Conservation (phyloP, 2,888 invertebrate species). For the Nymphalis c-album region DNA sequence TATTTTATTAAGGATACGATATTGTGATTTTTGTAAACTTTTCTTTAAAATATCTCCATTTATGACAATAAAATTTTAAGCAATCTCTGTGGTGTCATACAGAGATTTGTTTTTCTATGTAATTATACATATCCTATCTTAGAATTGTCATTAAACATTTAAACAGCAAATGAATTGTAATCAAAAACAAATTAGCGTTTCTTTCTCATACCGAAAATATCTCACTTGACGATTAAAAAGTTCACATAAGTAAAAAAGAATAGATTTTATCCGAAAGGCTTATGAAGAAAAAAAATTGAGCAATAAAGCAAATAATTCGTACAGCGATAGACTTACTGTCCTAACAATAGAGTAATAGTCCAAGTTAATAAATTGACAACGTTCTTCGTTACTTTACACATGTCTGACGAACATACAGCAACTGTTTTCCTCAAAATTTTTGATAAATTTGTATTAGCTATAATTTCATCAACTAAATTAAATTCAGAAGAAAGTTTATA, state of each 20-base stretch:
- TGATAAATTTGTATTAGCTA: not conserved
- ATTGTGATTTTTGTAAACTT: not conserved
- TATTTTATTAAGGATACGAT: too few species aligned
- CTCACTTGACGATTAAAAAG: conserved; percentile 10
- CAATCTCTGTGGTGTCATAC: conserved; percentile 41
- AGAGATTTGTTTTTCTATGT: conserved; percentile 14
- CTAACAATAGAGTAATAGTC: conserved; percentile 61
- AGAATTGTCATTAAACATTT: not conserved
- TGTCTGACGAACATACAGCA: conserved; percentile 60
- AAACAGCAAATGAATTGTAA: not conserved
- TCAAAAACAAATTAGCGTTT: not conserved
- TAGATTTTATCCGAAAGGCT: conserved; percentile 12
- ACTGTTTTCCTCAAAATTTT: conserved; percentile 18
- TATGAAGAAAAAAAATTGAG: conserved; percentile 47
- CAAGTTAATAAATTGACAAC: conserved; percentile 78
- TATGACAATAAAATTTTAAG: conserved; percentile 47
- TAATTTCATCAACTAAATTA: too few species aligned
- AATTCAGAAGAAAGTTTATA: too few species aligned
- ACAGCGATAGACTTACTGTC: conserved; percentile 59
- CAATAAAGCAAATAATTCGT: conserved; percentile 57
- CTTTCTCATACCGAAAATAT: conserved; percentile 3
- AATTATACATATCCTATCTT: not conserved
- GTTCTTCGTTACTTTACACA: conserved; percentile 66
- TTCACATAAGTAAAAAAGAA: conserved; percentile 13
- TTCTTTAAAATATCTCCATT: conserved; percentile 32